Evolutionary conservation across 2,113 vertebrate species (phyloP), one percentile per base, ranked within the genome.

Genomic region (Nesospiza acunhae): DNA sequence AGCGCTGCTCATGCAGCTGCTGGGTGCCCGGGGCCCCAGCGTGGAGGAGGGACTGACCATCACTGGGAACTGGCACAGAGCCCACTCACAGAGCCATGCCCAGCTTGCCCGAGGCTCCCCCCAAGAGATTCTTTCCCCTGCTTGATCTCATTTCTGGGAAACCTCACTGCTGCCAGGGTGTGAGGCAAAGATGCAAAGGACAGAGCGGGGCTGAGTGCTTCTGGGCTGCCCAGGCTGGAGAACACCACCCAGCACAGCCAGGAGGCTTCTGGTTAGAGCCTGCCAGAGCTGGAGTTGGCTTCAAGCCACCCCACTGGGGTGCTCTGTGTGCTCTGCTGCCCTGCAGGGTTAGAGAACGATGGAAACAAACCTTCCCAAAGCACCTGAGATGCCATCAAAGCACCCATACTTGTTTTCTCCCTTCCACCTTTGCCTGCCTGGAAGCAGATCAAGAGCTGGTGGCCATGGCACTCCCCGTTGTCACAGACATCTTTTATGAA

Each of bases 11-110:
- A 1, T 10, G 19, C 37, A 49, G 42, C 35, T 49, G 3, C 6
- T 13, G 50, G 60, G 12, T 14, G 52, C 52, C 44, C 0, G 0
- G 3, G 15, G 23, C 50, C 24, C 9, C 22, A 20, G 24, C 1
- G 5, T 5, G 4, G 55, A 70, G 19, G 11, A 63, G 62, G 69
- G 44, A 9, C 27, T 66, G 26, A 70, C 5, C 22, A 35, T 52
- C 64, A 44, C 13, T 1, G 6, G 69, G 11, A 59, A 16, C n/a
- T 81, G 50, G 53, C 63, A 55, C 21, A 74, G 35, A 87, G 33
- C 10, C 42, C 62, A 13, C n/a, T 62, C 17, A 42, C 4, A 42
- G 73, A 87, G 37, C 19, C 30, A 44, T 15, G 21, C 22, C 41
- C 41, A 66, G 7, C 49, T 22, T 46, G 28, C 52, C 28, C 3